Percentiles rank a stretch among this genome's conserved stretches.
Conservation (phyloP, 2,888 invertebrate species). For the Chromoteleia sp. region DNA sequence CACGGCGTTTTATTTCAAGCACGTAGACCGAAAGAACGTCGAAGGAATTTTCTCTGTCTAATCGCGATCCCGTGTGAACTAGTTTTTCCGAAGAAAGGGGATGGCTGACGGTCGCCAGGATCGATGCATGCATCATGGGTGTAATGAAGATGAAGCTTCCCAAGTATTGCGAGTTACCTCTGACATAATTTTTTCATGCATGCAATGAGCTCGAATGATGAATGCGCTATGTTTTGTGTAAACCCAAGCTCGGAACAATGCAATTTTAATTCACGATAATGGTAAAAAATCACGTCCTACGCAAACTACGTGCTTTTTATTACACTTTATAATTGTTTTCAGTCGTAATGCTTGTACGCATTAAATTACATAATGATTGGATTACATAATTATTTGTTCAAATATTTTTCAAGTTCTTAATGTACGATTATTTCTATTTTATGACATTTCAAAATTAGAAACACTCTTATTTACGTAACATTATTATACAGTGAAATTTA, state of each 20-base stretch:
- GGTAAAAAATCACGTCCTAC: constrained; percentile 12
- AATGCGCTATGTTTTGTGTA: constrained; percentile 46
- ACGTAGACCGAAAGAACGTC: constrained; percentile 71
- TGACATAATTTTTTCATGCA: constrained; percentile 55
- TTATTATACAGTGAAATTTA: too few relatives aligned
- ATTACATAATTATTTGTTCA: too few relatives aligned
- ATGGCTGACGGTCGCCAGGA: constrained; percentile 64
- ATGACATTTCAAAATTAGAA: too few relatives aligned
- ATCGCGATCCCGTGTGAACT: constrained; percentile 71
- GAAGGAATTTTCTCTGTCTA: constrained; percentile 71
- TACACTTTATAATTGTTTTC: constrained; percentile 15
- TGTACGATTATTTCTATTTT: too few relatives aligned
- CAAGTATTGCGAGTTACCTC: constrained; percentile 44
- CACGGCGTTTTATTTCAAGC: constrained; percentile 72
- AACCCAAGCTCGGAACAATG: constrained; percentile 11
- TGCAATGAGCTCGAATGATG: constrained; percentile 49
- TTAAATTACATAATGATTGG: background rate
- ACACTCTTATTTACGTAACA: too few relatives aligned
- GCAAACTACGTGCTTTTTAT: constrained; percentile 9
- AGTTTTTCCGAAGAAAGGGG: constrained; percentile 63
- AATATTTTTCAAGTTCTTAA: too few relatives aligned
- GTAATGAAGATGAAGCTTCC: constrained; percentile 67
- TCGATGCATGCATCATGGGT: constrained; percentile 68
- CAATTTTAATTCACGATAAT: constrained; percentile 36
- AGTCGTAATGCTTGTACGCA: background rate